These are phyloP conservation scores for Muscina levida DNA, from an alignment of 2,888 invertebrate genomes.

Conservation along the genomic window DNA sequence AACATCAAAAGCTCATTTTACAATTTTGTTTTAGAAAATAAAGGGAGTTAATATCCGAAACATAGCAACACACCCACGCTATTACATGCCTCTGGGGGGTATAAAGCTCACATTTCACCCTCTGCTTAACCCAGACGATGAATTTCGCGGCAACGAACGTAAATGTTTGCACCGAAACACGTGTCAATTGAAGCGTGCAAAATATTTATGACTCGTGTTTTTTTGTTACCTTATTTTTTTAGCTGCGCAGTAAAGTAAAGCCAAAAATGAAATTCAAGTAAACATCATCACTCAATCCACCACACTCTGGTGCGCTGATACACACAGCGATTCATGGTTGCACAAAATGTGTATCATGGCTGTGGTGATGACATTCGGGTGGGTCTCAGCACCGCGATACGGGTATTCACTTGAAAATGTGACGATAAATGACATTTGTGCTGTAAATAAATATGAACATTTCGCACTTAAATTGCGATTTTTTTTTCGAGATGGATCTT, in stretches of 20 bases:
- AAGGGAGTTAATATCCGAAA: not conserved
- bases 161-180: slow-evolving; percentile 62
- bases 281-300: slow-evolving; percentile 39
- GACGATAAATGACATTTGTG: slow-evolving; percentile 36
- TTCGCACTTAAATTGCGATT: slow-evolving; percentile 37
- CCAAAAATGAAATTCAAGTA: slow-evolving; percentile 16
- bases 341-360: slow-evolving; percentile 1
- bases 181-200: slow-evolving; percentile 67
- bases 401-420: slow-evolving; percentile 27
- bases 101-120: not conserved
- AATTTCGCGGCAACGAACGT: not conserved
- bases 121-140: not conserved
- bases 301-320: not conserved
- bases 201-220: slow-evolving; percentile 61
- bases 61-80: slow-evolving; percentile 15
- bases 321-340: slow-evolving; percentile 11
- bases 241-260: slow-evolving; percentile 23
- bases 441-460: slow-evolving; percentile 5
- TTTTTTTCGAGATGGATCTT: not conserved
- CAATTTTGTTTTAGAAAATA: not conserved
- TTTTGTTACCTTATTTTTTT: slow-evolving; percentile 27
- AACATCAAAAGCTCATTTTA: slow-evolving; percentile 53
- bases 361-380: not conserved
- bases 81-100: slow-evolving; percentile 23
- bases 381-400: not conserved